These are phyloP conservation scores for Torymus aiolomorphi DNA, from an alignment of 2,888 invertebrate genomes.

Conservation along the genomic window DNA sequence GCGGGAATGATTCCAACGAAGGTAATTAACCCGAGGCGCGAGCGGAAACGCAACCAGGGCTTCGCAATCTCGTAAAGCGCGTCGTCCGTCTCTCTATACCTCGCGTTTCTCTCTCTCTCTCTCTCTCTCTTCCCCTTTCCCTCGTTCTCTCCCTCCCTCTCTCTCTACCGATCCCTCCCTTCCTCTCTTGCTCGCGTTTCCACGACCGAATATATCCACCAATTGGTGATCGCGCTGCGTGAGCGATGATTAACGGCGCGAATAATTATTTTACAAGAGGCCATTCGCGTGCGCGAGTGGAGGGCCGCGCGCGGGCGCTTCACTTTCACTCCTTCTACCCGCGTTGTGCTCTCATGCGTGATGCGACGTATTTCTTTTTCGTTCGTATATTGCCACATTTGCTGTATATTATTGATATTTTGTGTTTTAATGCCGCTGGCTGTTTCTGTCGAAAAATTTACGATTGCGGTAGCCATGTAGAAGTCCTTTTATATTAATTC, in stretches of 20 bases:
- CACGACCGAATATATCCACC: conserved; percentile 21
- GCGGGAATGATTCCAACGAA: conserved; percentile 44
- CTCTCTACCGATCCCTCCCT: not conserved
- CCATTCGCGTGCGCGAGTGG: too few relatives aligned
- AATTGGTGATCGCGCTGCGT: conserved; percentile 24
- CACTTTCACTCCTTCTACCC: too few relatives aligned
- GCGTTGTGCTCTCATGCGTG: too few relatives aligned
- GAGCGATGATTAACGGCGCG: conserved; percentile 36
- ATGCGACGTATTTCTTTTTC: too few relatives aligned
- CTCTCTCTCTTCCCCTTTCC: conserved; percentile 4
- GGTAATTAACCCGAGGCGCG: conserved; percentile 49
- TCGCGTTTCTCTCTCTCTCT: not conserved
- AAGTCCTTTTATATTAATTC: too few relatives aligned
- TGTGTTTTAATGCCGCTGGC: too few relatives aligned
- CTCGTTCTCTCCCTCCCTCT: conserved; percentile 11
- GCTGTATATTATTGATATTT: too few relatives aligned
- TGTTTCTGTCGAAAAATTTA: too few relatives aligned
- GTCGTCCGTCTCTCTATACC: not conserved
- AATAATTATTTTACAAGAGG: conserved; percentile 41
- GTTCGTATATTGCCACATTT: too few relatives aligned
- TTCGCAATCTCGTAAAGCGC: conserved; percentile 37
- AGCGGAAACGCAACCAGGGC: conserved; percentile 39
- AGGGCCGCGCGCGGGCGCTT: too few relatives aligned
- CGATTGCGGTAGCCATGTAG: too few relatives aligned
- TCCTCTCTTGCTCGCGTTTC: not conserved